A percentile compares a stretch with the other conserved stretches of the same genome.
Evolutionary conservation across 2,797 vertebrate species (phyloP).

Genomic region (Siniperca undulata): DNA sequence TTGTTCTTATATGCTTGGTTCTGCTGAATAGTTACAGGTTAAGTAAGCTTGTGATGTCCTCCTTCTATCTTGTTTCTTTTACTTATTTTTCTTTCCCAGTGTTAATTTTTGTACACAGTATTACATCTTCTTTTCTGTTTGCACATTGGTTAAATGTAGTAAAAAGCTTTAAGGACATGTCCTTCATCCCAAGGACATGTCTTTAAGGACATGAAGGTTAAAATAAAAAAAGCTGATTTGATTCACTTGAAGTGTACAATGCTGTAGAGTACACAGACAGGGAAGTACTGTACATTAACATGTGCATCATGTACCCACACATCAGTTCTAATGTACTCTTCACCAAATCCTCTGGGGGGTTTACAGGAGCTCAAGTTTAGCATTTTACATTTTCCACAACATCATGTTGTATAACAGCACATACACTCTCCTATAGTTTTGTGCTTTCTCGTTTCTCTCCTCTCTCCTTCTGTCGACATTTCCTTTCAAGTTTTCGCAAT

Average conservation of each 20-base stretch:
- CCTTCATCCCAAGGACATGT: no score
- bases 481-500: no score
- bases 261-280: background rate
- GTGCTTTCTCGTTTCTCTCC: no score
- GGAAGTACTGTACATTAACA: background rate
- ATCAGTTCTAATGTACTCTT: slow-evolving; percentile 4
- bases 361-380: background rate
- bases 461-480: no score
- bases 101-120: no score
- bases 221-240: slow-evolving; percentile 1
- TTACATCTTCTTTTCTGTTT: background rate
- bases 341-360: background rate
- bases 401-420: slow-evolving; percentile 2
- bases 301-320: background rate
- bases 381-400: no score
- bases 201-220: background rate
- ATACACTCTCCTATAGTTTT: background rate
- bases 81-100: background rate
- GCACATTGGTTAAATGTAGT: background rate
- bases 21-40: background rate
- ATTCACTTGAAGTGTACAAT: background rate
- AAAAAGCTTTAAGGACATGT: background rate
- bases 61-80: background rate
- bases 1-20: background rate
- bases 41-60: background rate